Base-by-base conservation (phyloP, 2,888 invertebrate species). In the Thymelicus sylvestris region DNA sequence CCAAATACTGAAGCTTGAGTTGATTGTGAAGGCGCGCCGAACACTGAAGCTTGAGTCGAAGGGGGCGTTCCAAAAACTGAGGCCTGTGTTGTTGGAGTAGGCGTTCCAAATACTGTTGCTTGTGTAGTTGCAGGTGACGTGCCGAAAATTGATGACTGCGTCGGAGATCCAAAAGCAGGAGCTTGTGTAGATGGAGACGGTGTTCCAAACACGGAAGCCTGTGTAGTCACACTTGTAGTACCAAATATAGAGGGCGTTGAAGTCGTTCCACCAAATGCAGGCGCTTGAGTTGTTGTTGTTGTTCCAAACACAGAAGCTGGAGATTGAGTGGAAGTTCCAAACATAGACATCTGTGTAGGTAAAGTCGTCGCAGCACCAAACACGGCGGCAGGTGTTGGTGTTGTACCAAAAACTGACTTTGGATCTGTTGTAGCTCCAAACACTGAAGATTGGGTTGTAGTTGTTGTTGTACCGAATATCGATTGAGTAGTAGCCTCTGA, bases 1-100 rank as follows among this genome's bases (percentile, higher is more conserved):
- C 84, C 85, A 48, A 85, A 85, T n/a, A 84, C 77, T 0, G 86
- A 83, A 2, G 81, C 62, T 72, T 82, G 81, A 5, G 81, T 77
- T 24, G 81, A 74, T 7, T 71, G 73, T 6, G 77, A 60, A 0
- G 79, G 75, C 5, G 77, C 75, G 7, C 80, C 81, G 68, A 80
- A 80, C 8, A 80, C 76, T 13, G 80, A 81, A 1, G 76, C 67
- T 57, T 79, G 78, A 7, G 79, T 76, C 12, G 79, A 74, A 31
- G 74, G 73, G 0, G 80, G 73, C 6, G 79, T 75, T 0, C 85
- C 85, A 57, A 86, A 86, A 39, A 83, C 76, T 7, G 86, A 81
- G 0, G 80, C 70, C 60, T 80, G 81, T 0, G 80, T 76, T 12
- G 81, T 77, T 13, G 74, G 65, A 6, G 81, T 73, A 0, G 79